Evolutionary conservation across 2,797 vertebrate genomes (phyloP).

Genomic region (Tachyglossus aculeatus): DNA sequence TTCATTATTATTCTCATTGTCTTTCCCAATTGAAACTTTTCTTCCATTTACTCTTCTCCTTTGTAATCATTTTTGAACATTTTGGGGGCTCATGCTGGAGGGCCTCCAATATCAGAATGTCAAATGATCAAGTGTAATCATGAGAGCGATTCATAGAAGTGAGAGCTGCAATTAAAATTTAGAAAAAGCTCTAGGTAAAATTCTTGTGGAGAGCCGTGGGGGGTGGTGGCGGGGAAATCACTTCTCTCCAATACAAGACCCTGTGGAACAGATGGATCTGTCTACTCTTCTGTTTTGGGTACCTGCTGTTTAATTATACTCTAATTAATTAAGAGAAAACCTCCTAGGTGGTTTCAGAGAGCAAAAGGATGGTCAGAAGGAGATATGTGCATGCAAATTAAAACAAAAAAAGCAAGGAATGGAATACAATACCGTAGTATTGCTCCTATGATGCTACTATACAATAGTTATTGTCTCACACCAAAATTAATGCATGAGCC

Average conservation of each 20-base stretch:
- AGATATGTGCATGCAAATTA: constrained; percentile 51
- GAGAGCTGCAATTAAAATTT: constrained; percentile 68
- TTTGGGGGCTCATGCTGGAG: constrained; percentile 61
- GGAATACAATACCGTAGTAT: too few species aligned
- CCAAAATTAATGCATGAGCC: constrained; percentile 1
- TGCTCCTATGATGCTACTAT: too few species aligned
- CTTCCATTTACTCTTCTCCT: constrained; percentile 20
- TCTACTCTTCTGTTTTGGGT: constrained; percentile 41
- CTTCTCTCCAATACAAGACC: constrained; percentile 22
- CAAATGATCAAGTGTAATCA: constrained; percentile 70
- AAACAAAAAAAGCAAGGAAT: constrained; percentile 51
- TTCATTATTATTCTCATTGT: constrained; percentile 42
- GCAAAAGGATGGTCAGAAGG: constrained; percentile 38
- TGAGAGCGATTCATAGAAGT: constrained; percentile 70
- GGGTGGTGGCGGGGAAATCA: constrained; percentile 21
- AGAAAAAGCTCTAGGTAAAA: constrained; percentile 42
- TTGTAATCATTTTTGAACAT: constrained; percentile 53
- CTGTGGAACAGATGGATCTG: constrained; percentile 37
- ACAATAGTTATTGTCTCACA: constrained; percentile 49
- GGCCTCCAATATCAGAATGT: constrained; percentile 63
- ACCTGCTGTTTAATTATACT: constrained; percentile 55
- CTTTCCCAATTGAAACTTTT: constrained; percentile 41
- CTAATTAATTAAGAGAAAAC: constrained; percentile 63
- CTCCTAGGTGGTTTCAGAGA: constrained; percentile 39
- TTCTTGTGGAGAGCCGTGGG: constrained; percentile 10